These are phyloP conservation scores for Ypsolopha sequella DNA, from an alignment of 2,888 invertebrate species.

Conservation along the genomic window DNA sequence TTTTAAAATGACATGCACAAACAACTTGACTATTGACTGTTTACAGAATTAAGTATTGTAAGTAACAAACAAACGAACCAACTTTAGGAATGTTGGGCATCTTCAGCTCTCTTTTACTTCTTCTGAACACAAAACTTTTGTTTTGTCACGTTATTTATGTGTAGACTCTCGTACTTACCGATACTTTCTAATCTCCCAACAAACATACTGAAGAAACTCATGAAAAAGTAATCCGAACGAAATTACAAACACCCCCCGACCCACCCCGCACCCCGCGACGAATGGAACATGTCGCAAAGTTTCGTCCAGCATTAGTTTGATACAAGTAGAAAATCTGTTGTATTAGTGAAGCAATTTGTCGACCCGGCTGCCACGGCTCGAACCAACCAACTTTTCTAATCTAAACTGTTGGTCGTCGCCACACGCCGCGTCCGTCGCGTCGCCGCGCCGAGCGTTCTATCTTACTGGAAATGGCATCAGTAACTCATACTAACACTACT, in stretches of 20 bases:
- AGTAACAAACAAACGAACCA: no score
- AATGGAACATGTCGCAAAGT: slow-evolving; percentile 1
- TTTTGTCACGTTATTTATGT: no score
- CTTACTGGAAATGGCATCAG: no score
- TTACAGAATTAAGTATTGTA: no score
- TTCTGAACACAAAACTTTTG: no score
- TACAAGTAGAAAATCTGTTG: slow-evolving; percentile 44
- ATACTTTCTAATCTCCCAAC: neutral
- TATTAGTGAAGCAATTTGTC: slow-evolving; percentile 65
- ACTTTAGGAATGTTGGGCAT: no score
- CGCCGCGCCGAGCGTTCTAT: no score
- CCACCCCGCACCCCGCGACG: neutral
- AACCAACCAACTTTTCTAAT: slow-evolving; percentile 56
- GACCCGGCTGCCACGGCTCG: slow-evolving; percentile 22
- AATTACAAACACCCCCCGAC: neutral
- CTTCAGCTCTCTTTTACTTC: no score
- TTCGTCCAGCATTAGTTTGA: slow-evolving; percentile 1
- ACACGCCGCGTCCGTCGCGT: slow-evolving; percentile 7
- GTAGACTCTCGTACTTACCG: no score
- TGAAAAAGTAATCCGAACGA: neutral
- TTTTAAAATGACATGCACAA: no score
- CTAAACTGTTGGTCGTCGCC: slow-evolving; percentile 50
- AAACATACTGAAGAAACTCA: slow-evolving; percentile 4
- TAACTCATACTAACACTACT: no score
- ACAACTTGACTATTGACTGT: no score